phyloP scores from a whole-genome alignment of 2,888 invertebrate species.

The Arrhopalites spinosus region DNA sequence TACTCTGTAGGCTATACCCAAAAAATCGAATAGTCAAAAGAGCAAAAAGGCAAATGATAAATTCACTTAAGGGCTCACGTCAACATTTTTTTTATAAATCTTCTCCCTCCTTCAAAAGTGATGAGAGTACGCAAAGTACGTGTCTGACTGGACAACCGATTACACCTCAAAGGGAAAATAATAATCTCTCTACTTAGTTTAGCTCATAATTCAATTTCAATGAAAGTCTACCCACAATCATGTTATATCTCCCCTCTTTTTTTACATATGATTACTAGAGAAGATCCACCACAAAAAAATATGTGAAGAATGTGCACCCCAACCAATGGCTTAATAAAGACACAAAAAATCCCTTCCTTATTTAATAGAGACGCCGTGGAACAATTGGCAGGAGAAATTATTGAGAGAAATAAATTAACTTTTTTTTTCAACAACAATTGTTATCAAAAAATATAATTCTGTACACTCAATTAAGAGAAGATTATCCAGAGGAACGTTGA shows the following conservation, averaged over 20 bases:
- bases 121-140: constrained; percentile 7
- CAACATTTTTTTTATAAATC: background rate
- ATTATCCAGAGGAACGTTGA: too few relatives aligned
- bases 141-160: constrained; percentile 19
- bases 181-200: constrained; percentile 7
- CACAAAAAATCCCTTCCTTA: too few relatives aligned
- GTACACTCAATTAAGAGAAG: too few relatives aligned
- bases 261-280: too few relatives aligned
- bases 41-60: constrained; percentile 15
- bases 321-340: too few relatives aligned
- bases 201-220: constrained; percentile 22
- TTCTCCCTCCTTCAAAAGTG: background rate
- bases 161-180: constrained; percentile 28
- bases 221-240: constrained; percentile 13
- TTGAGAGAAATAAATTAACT: background rate
- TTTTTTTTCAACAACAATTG: background rate
- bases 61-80: constrained; percentile 33
- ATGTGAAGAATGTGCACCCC: too few relatives aligned
- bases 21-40: background rate
- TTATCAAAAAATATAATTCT: too few relatives aligned
- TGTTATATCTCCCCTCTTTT: too few relatives aligned
- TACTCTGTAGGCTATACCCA: background rate
- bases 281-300: too few relatives aligned
- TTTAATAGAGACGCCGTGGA: background rate
- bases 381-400: background rate